Percentiles rank a stretch among this genome's conserved stretches.
Evolutionary conservation across 2,888 invertebrate genomes (phyloP).

Genomic region (Aricia artaxerxes): DNA sequence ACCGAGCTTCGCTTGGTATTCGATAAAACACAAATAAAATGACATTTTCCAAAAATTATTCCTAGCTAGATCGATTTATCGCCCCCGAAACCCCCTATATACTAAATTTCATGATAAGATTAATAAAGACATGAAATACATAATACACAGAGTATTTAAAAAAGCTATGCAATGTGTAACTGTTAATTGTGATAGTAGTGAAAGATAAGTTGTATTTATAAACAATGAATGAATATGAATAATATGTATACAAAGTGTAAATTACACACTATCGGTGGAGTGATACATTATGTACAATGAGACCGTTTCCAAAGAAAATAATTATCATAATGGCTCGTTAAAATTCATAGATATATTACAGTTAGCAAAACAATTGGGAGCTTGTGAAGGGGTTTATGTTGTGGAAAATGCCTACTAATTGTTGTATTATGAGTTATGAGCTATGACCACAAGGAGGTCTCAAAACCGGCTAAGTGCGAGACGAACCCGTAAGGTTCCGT

Average conservation of each 20-base stretch:
- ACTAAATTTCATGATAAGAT: too few species aligned
- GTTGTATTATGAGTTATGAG: background rate
- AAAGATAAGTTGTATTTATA: background rate
- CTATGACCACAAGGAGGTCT: background rate
- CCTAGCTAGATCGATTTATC: too few species aligned
- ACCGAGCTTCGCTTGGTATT: too few species aligned
- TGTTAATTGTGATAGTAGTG: background rate
- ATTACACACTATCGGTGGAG: background rate
- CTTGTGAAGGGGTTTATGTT: conserved; percentile 10
- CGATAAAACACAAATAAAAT: too few species aligned
- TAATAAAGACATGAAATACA: too few species aligned
- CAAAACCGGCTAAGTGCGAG: background rate
- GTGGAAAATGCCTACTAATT: conserved; percentile 17
- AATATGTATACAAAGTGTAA: background rate
- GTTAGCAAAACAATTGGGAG: background rate
- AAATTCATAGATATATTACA: conserved; percentile 2
- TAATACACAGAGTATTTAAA: too few species aligned
- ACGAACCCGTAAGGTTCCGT: background rate
- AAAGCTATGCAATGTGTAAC: too few species aligned
- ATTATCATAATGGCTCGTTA: conserved; percentile 15
- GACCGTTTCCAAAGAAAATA: background rate
- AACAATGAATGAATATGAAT: background rate
- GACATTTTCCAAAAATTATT: too few species aligned
- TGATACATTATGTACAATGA: background rate
- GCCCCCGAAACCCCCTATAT: too few species aligned